Conservation (phyloP, 2,797 vertebrate species). For the Hybognathus amarus region DNA sequence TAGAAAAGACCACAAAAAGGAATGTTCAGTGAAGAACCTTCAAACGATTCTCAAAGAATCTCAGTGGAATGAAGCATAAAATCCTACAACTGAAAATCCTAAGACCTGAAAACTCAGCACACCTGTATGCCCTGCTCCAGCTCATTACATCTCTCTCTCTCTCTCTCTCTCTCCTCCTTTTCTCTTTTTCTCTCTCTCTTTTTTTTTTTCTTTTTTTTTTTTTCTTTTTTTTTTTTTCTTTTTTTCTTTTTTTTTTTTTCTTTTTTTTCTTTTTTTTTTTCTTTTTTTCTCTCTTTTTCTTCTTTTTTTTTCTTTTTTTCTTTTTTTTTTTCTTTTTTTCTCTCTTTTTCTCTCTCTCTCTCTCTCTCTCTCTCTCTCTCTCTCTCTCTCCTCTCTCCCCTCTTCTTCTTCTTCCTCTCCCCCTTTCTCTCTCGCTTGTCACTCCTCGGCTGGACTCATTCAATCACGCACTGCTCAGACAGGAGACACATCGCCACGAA, state of each 20-base stretch:
- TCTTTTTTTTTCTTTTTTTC: too few relatives aligned
- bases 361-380: background rate
- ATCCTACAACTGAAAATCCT: background rate
- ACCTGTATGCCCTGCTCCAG: too few relatives aligned
- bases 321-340: too few relatives aligned
- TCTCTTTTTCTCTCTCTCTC: background rate
- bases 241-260: too few relatives aligned
- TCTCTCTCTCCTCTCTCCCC: constrained; percentile 10
- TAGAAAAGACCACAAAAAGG: background rate
- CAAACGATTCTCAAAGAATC: background rate
- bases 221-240: too few relatives aligned
- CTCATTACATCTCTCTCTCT: too few relatives aligned
- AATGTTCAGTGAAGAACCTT: background rate
- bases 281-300: too few relatives aligned
- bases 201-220: too few relatives aligned
- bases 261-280: too few relatives aligned
- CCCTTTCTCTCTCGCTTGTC: constrained; percentile 14
- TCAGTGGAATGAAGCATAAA: background rate
- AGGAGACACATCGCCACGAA: constrained; percentile 28
- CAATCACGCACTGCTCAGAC: constrained; percentile 38
- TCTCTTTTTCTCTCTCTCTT: background rate
- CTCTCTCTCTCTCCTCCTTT: background rate
- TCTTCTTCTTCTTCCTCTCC: constrained; percentile 28
- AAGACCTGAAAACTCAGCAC: too few relatives aligned
- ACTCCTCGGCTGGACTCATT: constrained; percentile 42